phyloP scores from a whole-genome alignment of 2,888 invertebrate species.

The Cerceris rybyensis region DNA sequence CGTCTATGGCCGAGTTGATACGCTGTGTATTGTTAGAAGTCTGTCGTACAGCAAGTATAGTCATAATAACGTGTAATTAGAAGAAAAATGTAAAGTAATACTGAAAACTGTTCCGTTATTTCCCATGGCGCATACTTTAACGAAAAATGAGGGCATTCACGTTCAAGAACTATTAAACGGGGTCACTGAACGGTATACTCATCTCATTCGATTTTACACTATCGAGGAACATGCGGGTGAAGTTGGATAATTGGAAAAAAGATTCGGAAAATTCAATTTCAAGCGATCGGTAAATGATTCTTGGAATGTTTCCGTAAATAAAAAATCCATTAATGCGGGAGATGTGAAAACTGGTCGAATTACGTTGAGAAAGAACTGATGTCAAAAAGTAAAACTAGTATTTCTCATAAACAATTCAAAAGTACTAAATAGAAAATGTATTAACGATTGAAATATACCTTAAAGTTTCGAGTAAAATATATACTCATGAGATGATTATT shows the following conservation, averaged over 20 bases:
- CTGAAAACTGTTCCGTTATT: conserved; percentile 48
- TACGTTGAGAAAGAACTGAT: too few species aligned
- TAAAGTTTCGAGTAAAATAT: background rate
- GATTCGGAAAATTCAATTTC: conserved; percentile 13
- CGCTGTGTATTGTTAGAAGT: background rate
- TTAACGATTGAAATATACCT: too few species aligned
- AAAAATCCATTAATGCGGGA: background rate
- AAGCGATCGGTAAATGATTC: background rate
- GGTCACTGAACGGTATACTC: conserved; percentile 60
- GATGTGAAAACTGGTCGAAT: background rate
- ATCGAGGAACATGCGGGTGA: conserved; percentile 22
- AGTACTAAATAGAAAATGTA: too few species aligned
- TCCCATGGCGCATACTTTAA: conserved; percentile 36
- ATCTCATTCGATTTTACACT: conserved; percentile 48
- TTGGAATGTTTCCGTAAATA: background rate
- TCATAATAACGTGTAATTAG: background rate
- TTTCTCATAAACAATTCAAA: too few species aligned
- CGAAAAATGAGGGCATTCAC: conserved; percentile 48
- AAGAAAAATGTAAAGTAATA: conserved; percentile 12
- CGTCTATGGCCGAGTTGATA: too few species aligned
- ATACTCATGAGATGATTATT: background rate
- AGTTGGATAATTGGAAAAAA: conserved; percentile 2
- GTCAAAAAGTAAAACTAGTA: too few species aligned
- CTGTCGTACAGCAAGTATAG: background rate
- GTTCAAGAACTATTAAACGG: conserved; percentile 58